Percentiles rank a stretch among this genome's conserved stretches.
These are phyloP conservation scores for Calcarius lapponicus DNA, from an alignment of 2,797 vertebrate species.

Conservation along the genomic window DNA sequence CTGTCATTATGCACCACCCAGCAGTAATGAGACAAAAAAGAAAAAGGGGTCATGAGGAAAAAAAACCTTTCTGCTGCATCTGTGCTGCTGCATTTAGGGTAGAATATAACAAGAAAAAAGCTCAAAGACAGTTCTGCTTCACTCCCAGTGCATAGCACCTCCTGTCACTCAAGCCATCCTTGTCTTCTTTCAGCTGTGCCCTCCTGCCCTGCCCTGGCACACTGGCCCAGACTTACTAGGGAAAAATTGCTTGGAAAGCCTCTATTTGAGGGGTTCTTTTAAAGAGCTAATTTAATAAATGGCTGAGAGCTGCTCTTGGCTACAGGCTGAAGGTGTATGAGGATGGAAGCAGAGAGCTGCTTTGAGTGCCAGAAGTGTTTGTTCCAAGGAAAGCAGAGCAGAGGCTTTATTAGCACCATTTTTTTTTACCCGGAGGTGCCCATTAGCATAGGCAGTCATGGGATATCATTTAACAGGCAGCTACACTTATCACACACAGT, in stretches of 20 bases:
- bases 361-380: slow-evolving; percentile 6
- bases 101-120: background rate
- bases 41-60: background rate
- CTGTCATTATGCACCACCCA: background rate
- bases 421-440: background rate
- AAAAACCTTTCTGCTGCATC: background rate
- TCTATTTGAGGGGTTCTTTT: background rate
- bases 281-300: slow-evolving; percentile 35
- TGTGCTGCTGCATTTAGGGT: background rate
- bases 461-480: background rate
- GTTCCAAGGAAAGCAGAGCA: slow-evolving; percentile 7
- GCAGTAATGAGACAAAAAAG: background rate
- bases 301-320: background rate
- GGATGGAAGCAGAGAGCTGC: background rate
- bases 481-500: background rate
- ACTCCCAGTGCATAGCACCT: background rate
- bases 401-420: slow-evolving; percentile 20
- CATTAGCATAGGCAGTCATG: background rate
- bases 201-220: background rate
- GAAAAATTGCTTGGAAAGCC: background rate
- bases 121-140: background rate
- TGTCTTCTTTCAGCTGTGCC: background rate
- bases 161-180: background rate
- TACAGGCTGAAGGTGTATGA: background rate
- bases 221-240: background rate